A percentile compares a stretch with the other conserved stretches of the same genome.
These are phyloP conservation scores for Euschistus heros DNA, from an alignment of 1,140 invertebrate genomes.

Conservation along the genomic window DNA sequence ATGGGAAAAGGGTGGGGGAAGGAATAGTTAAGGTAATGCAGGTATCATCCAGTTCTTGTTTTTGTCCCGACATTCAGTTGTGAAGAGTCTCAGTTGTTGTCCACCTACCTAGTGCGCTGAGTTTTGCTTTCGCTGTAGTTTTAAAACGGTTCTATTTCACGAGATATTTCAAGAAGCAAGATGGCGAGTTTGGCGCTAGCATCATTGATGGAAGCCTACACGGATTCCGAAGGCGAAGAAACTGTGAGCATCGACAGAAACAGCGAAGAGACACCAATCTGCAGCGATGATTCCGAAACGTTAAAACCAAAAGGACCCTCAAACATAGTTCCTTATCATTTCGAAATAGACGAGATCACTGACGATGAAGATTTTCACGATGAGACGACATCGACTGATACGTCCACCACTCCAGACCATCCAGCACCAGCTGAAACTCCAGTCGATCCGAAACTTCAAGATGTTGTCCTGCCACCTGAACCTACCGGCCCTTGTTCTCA, in stretches of 20 bases:
- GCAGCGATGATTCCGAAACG: background rate
- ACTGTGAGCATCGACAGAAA: background rate
- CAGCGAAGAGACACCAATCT: background rate
- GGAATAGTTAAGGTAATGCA: too few species aligned
- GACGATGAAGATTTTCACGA: conserved; percentile 56
- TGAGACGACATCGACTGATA: conserved; percentile 30
- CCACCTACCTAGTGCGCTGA: too few species aligned
- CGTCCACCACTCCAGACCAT: conserved; percentile 31
- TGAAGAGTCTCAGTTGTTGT: too few species aligned
- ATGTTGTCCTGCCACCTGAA: conserved; percentile 69
- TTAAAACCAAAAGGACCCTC: background rate
- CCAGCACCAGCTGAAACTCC: conserved; percentile 30
- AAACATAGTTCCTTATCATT: conserved; percentile 47
- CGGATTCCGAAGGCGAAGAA: conserved; percentile 33
- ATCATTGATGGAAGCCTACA: conserved; percentile 31
- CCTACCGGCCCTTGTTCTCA: conserved; percentile 65
- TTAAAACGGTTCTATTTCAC: too few species aligned
- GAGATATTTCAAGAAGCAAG: too few species aligned
- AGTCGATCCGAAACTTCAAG: conserved; percentile 43
- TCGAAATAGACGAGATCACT: conserved; percentile 56
- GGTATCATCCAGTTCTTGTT: too few species aligned
- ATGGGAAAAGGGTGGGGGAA: too few species aligned
- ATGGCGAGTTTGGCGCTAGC: conserved; percentile 14
- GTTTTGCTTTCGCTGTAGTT: too few species aligned
- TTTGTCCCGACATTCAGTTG: too few species aligned